Conservation (phyloP, 2,888 invertebrate species). For the Melolontha melolontha region DNA sequence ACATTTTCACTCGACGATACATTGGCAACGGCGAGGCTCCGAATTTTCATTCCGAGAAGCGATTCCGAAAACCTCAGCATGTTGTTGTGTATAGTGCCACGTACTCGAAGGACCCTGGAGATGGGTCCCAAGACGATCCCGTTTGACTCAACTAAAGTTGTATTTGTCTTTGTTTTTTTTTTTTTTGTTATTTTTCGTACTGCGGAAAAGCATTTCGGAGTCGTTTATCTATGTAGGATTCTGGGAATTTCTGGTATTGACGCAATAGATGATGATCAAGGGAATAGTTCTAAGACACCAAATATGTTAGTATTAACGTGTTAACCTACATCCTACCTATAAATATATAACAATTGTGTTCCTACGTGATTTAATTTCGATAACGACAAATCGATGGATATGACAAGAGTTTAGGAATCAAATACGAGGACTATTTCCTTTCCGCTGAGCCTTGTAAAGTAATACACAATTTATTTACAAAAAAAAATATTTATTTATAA, state of each 20-base stretch:
- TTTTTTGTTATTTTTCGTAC: too few relatives aligned
- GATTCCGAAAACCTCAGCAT: constrained; percentile 15
- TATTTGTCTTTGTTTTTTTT: constrained; percentile 6
- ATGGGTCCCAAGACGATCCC: constrained; percentile 20
- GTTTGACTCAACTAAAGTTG: constrained; percentile 15
- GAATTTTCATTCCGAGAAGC: background rate
- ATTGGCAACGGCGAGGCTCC: background rate
- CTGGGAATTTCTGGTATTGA: constrained; percentile 6
- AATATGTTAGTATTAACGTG: background rate
- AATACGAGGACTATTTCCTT: too few relatives aligned
- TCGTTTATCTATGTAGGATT: constrained; percentile 5
- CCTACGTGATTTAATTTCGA: constrained; percentile 21
- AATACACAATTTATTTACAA: too few relatives aligned
- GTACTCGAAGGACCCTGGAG: constrained; percentile 1
- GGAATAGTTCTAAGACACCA: background rate
- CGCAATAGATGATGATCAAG: background rate
- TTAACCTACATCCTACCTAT: background rate
- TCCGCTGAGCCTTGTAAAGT: too few relatives aligned
- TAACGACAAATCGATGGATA: too few relatives aligned
- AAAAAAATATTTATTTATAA: too few relatives aligned
- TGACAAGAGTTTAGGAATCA: too few relatives aligned
- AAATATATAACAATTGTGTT: constrained; percentile 9
- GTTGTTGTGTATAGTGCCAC: constrained; percentile 33
- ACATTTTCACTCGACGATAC: background rate
- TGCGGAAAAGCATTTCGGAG: constrained; percentile 15